phyloP scores from a whole-genome alignment of 2,888 invertebrate species.

The Hypolimnas misippus region DNA sequence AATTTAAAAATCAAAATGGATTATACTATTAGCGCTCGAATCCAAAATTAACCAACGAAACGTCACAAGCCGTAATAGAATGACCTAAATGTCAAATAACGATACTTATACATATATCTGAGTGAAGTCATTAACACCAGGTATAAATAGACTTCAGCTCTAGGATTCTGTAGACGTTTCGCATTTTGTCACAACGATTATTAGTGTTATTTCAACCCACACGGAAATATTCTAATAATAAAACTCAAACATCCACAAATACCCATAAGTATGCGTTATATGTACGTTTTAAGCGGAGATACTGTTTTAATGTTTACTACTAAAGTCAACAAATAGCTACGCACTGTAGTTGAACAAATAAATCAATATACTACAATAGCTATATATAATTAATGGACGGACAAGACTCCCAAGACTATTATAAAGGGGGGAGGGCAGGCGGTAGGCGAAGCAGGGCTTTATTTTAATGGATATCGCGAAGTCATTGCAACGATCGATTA shows the following conservation, averaged over 20 bases:
- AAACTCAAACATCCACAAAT: slow-evolving; percentile 12
- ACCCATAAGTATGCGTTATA: slow-evolving; percentile 5
- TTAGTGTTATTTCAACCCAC: slow-evolving; percentile 52
- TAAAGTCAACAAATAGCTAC: slow-evolving; percentile 1
- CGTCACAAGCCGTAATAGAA: slow-evolving; percentile 58
- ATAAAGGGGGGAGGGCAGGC: slow-evolving; percentile 7
- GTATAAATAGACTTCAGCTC: slow-evolving; percentile 61
- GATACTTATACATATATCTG: slow-evolving; percentile 38
- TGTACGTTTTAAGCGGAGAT: background rate
- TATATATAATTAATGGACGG: slow-evolving; percentile 23
- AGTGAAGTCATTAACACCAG: slow-evolving; percentile 71
- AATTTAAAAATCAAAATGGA: background rate
- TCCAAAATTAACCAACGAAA: slow-evolving; percentile 39
- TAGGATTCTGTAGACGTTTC: slow-evolving; percentile 27
- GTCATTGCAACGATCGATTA: slow-evolving; percentile 28
- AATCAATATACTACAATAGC: slow-evolving; percentile 21
- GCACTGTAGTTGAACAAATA: slow-evolving; percentile 8
- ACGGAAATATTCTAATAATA: slow-evolving; percentile 48
- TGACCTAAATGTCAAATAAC: slow-evolving; percentile 73
- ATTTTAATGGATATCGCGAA: slow-evolving; percentile 26
- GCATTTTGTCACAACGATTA: slow-evolving; percentile 13
- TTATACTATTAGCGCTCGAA: slow-evolving; percentile 5
- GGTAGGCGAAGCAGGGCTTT: slow-evolving; percentile 11
- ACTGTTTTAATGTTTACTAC: slow-evolving; percentile 19
- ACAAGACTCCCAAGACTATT: slow-evolving; percentile 14